Conservation (phyloP, 2,888 invertebrate genomes). For the Glaucopsyche alexis region DNA sequence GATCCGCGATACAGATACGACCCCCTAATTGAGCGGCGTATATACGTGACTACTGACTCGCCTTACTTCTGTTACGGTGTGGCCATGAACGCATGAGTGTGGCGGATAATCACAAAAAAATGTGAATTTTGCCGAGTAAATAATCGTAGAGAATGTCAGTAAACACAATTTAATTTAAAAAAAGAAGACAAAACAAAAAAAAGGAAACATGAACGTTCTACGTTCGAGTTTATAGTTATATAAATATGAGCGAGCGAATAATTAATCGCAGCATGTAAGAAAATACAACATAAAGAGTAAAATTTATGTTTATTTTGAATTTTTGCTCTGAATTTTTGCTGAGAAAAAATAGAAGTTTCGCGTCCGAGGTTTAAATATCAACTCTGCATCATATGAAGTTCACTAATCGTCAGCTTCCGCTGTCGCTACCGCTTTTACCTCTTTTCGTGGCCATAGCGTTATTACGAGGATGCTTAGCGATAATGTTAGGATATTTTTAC, state of each 20-base stretch:
- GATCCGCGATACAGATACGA: constrained; percentile 58
- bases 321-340: no score
- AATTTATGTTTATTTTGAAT: no score
- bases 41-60: constrained; percentile 65
- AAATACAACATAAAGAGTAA: no score
- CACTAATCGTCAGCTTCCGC: neutral
- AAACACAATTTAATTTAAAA: no score
- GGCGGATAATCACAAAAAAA: neutral
- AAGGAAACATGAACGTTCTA: no score
- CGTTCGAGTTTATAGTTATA: no score
- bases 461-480: constrained; percentile 41
- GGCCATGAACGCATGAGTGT: neutral
- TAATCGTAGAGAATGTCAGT: neutral
- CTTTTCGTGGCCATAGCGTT: constrained; percentile 4
- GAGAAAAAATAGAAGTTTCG: no score
- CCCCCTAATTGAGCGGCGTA: constrained; percentile 60
- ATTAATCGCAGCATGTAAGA: no score
- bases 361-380: no score
- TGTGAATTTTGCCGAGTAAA: neutral
- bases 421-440: neutral
- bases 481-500: constrained; percentile 43
- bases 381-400: neutral
- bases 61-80: constrained; percentile 47
- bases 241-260: no score
- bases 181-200: no score